Conservation (phyloP, 1,140 invertebrate species). For the Drosophila sturtevanti region DNA sequence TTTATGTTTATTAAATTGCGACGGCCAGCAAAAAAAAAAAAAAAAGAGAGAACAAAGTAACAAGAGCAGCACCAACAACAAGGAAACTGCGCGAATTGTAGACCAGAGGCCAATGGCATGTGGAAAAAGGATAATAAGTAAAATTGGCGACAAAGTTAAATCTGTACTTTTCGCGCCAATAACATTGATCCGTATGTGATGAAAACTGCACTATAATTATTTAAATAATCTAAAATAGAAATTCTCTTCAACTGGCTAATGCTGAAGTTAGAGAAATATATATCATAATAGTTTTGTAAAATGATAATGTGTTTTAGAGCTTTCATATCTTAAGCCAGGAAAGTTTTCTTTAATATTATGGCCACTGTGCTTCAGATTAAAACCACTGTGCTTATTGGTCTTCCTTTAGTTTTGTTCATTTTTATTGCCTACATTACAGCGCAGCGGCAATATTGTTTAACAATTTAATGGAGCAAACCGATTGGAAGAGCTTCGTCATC, state of each 20-base stretch:
- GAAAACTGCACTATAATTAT: background rate
- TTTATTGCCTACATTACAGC: conserved; percentile 15
- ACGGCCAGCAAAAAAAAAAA: conserved; percentile 16
- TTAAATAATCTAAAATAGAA: too few relatives aligned
- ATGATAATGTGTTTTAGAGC: too few relatives aligned
- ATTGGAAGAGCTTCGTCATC: conserved; percentile 4
- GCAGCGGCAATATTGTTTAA: background rate
- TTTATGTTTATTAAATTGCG: conserved; percentile 69
- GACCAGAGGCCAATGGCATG: conserved; percentile 1
- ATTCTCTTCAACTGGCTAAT: background rate
- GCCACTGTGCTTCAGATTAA: background rate
- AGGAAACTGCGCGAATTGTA: background rate
- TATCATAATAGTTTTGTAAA: too few relatives aligned
- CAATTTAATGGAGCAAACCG: conserved; percentile 4
- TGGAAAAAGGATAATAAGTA: background rate
- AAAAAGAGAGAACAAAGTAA: conserved; percentile 13
- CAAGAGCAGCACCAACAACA: background rate
- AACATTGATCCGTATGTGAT: background rate
- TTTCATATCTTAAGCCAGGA: too few relatives aligned
- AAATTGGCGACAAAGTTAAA: background rate
- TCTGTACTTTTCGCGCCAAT: background rate
- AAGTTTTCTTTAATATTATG: too few relatives aligned
- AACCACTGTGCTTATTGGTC: background rate
- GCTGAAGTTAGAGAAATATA: too few relatives aligned
- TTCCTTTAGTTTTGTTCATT: background rate